phyloP scores from a whole-genome alignment of 2,888 invertebrate species.

The Erebia ligea region DNA sequence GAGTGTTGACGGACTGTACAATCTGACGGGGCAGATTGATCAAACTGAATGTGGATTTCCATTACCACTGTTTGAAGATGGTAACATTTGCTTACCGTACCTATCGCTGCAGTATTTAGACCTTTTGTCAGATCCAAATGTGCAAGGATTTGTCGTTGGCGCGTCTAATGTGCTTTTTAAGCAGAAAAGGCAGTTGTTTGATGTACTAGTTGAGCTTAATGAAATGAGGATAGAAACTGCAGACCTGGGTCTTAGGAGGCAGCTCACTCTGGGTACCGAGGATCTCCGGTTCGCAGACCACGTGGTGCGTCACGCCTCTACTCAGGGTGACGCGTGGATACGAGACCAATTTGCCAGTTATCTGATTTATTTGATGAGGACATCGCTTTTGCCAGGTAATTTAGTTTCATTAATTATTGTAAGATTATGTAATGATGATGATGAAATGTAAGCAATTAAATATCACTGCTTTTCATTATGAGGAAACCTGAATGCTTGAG shows the following conservation, averaged over 20 bases:
- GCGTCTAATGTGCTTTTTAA: slow-evolving; percentile 99
- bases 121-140: slow-evolving; percentile 92
- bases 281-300: slow-evolving; percentile 98
- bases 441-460: too few species aligned
- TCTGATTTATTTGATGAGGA: slow-evolving; percentile 90
- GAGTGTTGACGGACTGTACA: slow-evolving; percentile 85
- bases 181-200: slow-evolving; percentile 95
- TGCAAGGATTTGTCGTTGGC: slow-evolving; percentile 94
- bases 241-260: slow-evolving; percentile 90
- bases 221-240: slow-evolving; percentile 92
- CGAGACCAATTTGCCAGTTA: slow-evolving; percentile 96
- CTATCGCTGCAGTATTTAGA: slow-evolving; percentile 97
- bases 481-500: too few species aligned
- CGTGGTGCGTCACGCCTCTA: slow-evolving; percentile 88
- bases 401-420: neutral
- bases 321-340: slow-evolving; percentile 98
- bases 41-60: slow-evolving; percentile 93
- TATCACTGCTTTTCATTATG: too few species aligned
- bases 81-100: slow-evolving; percentile 97
- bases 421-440: too few species aligned
- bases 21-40: slow-evolving; percentile 86
- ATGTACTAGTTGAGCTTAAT: slow-evolving; percentile 95
- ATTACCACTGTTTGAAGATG: slow-evolving; percentile 93
- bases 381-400: slow-evolving; percentile 88
- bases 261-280: slow-evolving; percentile 95